Evolutionary conservation across 1,140 invertebrate genomes (phyloP).

Genomic region (Heliconius himera): DNA sequence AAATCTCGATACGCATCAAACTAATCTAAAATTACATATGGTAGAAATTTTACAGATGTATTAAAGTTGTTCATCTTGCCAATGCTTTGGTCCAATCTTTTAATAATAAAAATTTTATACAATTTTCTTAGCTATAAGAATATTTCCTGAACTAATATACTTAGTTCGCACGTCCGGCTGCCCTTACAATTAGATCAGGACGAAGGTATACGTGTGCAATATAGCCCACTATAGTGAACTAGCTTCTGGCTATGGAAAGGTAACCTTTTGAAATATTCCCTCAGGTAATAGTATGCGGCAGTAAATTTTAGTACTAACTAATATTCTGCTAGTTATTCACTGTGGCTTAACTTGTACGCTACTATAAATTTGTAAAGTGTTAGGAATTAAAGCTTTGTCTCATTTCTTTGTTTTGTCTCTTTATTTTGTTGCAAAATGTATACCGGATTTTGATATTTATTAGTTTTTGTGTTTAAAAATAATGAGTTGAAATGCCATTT

Average conservation of each 20-base stretch:
- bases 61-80: too few relatives aligned
- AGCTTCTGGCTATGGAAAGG: background rate
- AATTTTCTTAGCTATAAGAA: background rate
- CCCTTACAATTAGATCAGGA: slow-evolving; percentile 10
- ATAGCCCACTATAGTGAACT: background rate
- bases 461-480: too few relatives aligned
- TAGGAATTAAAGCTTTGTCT: background rate
- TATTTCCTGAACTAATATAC: background rate
- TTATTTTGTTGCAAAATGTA: too few relatives aligned
- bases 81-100: too few relatives aligned
- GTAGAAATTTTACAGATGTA: too few relatives aligned
- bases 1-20: too few relatives aligned
- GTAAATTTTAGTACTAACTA: background rate
- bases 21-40: too few relatives aligned
- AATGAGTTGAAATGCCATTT: too few relatives aligned
- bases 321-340: background rate
- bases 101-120: background rate
- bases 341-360: background rate
- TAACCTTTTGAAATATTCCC: slow-evolving; percentile 1
- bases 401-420: background rate
- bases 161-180: slow-evolving; percentile 10
- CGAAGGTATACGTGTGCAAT: background rate
- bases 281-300: background rate
- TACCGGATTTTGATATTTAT: too few relatives aligned
- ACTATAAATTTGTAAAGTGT: background rate